Percentiles rank a stretch among this genome's conserved stretches.
Evolutionary conservation across 2,797 vertebrate genomes (phyloP).

Genomic region (Psittacula derbiana): DNA sequence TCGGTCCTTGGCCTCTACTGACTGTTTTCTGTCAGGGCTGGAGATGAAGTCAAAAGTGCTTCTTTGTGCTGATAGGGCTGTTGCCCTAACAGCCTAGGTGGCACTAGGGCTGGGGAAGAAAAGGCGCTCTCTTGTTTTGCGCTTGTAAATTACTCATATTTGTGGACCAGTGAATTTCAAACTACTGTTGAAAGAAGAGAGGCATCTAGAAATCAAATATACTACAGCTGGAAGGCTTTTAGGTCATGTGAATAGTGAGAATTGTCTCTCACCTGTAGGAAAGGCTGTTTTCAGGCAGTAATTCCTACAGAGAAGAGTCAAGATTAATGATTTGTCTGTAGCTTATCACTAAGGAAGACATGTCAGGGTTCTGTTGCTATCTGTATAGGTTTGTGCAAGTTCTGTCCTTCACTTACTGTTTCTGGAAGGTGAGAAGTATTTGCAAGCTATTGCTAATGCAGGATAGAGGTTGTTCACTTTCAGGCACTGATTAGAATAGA

Average conservation of each 20-base stretch:
- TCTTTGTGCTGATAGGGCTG: background rate
- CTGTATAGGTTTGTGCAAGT: background rate
- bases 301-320: background rate
- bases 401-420: background rate
- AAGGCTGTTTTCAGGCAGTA: background rate
- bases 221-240: background rate
- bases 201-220: background rate
- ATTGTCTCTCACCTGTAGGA: background rate
- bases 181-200: background rate
- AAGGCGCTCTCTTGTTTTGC: background rate
- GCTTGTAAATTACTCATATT: rapidly evolving
- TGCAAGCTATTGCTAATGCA: background rate
- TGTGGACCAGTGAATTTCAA: background rate
- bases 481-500: background rate
- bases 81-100: too few relatives aligned
- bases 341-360: background rate
- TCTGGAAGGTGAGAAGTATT: background rate
- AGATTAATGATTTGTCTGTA: background rate
- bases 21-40: background rate
- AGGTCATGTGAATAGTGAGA: rapidly evolving
- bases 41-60: background rate
- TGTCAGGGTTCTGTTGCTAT: background rate
- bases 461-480: background rate
- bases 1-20: background rate
- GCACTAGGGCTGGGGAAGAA: background rate